These are phyloP conservation scores for Leptodactylus fuscus DNA, from an alignment of 2,113 vertebrate species.

Conservation along the genomic window DNA sequence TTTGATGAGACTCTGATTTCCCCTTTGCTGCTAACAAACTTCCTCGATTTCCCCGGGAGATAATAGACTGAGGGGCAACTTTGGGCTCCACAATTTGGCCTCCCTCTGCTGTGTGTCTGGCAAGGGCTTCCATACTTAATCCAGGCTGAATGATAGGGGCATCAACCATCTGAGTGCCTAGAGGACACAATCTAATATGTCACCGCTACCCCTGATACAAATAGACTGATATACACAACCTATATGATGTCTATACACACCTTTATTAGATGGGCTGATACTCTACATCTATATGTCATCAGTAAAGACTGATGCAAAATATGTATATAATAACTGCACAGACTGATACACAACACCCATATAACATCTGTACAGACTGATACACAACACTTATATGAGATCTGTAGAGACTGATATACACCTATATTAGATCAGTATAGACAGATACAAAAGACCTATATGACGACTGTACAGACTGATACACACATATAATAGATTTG, in stretches of 20 bases:
- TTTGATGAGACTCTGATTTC: conserved; percentile 45
- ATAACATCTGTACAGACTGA: background rate
- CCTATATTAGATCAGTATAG: too few species aligned
- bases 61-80: conserved; percentile 22
- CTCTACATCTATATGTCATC: background rate
- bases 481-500: too few species aligned
- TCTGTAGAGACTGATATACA: too few species aligned
- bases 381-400: too few species aligned
- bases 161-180: conserved; percentile 36
- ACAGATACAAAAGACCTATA: too few species aligned
- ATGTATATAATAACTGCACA: too few species aligned
- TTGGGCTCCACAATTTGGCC: conserved; percentile 54
- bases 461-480: too few species aligned
- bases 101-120: conserved; percentile 66
- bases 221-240: background rate
- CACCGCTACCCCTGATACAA: background rate
- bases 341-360: background rate
- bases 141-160: conserved; percentile 68
- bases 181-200: background rate
- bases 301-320: background rate
- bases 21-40: background rate
- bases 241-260: too few species aligned
- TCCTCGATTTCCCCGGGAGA: conserved; percentile 47
- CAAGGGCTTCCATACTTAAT: conserved; percentile 65
- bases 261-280: too few species aligned